Evolutionary conservation across 2,113 vertebrate genomes (phyloP), one percentile per base, ranked within the genome.

Genomic region (Oryzias javanicus): DNA sequence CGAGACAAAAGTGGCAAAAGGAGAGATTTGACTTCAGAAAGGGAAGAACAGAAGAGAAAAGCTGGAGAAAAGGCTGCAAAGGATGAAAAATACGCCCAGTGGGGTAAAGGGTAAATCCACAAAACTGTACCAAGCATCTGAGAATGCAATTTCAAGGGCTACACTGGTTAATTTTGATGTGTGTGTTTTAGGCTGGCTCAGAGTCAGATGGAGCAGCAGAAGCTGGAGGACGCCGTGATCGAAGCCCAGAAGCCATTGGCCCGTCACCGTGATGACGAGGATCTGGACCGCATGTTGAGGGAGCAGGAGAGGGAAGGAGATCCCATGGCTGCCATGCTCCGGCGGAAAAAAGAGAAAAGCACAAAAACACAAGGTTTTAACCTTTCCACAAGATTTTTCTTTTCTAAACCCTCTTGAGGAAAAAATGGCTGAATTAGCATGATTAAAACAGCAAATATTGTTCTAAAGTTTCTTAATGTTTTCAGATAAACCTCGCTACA

Each of bases 221-320:
- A 94, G 0, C 67, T 96, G 52, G 93, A 93, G 17, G 94, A 97
- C 4, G 96, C 97, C 0, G 13, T 96, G 7, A 91, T 74, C 14
- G 97, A 98, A 77, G 93, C 95, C 84, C 91, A 98, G 22, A 99
- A 99, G 78, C 97, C 97, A 0, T 68, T 99, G 84, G 96, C 97
- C 0, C 92, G 96, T 40, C 94, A 96, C 47, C 83, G 90, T 0
- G 94, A 99, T 1, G 97, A 99, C 6, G 90, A 94, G 70, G 97
- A 99, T 55, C 91, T 99, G 58, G 97, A 99, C 61, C 87, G 82
- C 14, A 94, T 97, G 94, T 87, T 99, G 83, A 88, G 97, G 55
- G 96, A 98, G 3, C 92, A 95, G 49, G 93, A 96, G 79, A 91
- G 97, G 27, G 97, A 98, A 0, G 97, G 97, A 1, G 97, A 99